Conservation (phyloP, 2,888 invertebrate species). For the Anoncus sp. region DNA sequence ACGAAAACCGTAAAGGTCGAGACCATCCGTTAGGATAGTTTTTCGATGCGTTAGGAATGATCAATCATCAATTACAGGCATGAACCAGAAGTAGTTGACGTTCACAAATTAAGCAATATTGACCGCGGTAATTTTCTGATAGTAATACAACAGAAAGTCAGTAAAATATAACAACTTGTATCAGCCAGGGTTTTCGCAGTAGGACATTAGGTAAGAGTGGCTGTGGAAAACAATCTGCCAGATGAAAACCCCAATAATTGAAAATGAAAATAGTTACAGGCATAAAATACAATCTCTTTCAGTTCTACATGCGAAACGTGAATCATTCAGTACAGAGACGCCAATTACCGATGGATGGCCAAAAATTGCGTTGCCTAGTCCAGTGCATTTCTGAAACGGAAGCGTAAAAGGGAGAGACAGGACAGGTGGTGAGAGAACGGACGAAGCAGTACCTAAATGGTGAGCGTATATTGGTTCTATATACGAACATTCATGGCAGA, state of each 20-base stretch:
- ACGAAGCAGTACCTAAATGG: background rate
- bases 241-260: too few species aligned
- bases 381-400: conserved; percentile 22
- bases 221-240: too few species aligned
- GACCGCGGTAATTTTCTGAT: too few species aligned
- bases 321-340: conserved; percentile 17
- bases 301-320: background rate
- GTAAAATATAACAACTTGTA: too few species aligned
- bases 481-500: conserved; percentile 34
- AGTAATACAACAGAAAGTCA: too few species aligned
- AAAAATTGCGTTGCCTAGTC: conserved; percentile 12
- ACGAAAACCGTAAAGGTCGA: background rate
- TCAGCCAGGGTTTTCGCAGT: too few species aligned
- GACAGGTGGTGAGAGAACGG: background rate
- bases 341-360: conserved; percentile 27
- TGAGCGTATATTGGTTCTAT: conserved; percentile 44
- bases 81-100: too few species aligned
- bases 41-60: too few species aligned
- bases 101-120: too few species aligned
- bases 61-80: too few species aligned
- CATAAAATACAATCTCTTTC: background rate
- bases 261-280: background rate
- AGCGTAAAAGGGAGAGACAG: conserved; percentile 3
- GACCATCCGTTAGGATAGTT: too few species aligned
- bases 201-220: too few species aligned